These are phyloP conservation scores for Agriopis marginaria DNA, from an alignment of 2,888 invertebrate genomes.

Conservation along the genomic window DNA sequence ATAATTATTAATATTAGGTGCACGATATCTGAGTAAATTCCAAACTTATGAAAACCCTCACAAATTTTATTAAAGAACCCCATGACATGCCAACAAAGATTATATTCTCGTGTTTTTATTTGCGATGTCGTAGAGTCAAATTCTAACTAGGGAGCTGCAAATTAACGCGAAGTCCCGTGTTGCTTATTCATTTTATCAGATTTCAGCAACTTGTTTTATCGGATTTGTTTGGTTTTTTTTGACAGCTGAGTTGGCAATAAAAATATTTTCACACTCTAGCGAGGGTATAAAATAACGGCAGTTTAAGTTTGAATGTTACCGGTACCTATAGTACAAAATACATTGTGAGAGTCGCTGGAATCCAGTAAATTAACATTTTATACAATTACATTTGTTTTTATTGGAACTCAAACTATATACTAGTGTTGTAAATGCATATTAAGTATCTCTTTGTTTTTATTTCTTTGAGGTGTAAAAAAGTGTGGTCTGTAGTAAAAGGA, in stretches of 20 bases:
- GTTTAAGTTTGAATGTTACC: constrained; percentile 50
- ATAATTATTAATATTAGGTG: too few species aligned
- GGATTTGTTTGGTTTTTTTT: constrained; percentile 34
- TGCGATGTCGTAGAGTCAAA: background rate
- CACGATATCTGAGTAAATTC: too few species aligned
- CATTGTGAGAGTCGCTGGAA: constrained; percentile 1
- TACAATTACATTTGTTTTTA: too few species aligned
- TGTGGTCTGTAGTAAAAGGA: too few species aligned
- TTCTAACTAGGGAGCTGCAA: constrained; percentile 1
- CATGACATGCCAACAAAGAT: background rate
- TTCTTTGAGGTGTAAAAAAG: too few species aligned
- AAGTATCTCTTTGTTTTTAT: too few species aligned
- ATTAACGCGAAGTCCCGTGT: background rate
- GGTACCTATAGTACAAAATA: constrained; percentile 35
- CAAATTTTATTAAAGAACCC: too few species aligned
- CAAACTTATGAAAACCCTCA: background rate
- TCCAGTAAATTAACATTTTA: too few species aligned
- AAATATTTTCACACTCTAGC: constrained; percentile 53
- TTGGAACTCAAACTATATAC: too few species aligned
- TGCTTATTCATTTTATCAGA: constrained; percentile 23
- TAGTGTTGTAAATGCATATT: too few species aligned
- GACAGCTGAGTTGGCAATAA: constrained; percentile 56
- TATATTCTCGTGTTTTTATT: background rate
- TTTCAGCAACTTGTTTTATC: constrained; percentile 26
- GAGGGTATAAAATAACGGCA: constrained; percentile 48